Conservation (phyloP, 1,140 invertebrate species). For the Neodiprion virginianus region DNA sequence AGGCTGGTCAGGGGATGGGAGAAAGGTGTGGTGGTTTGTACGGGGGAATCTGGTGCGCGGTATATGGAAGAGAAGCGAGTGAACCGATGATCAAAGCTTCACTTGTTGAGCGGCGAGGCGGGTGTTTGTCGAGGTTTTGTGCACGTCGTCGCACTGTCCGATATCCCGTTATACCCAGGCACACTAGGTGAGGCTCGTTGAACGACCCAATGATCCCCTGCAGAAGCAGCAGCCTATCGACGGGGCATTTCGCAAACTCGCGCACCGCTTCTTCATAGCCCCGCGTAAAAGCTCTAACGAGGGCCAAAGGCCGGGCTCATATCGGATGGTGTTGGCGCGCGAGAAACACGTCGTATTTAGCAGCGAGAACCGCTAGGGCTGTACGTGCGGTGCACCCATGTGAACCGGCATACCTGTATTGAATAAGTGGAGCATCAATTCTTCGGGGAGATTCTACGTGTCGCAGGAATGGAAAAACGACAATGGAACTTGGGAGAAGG, state of each 20-base stretch:
- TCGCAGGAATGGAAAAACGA: too few relatives aligned
- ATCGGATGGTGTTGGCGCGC: neutral
- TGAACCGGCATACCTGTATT: neutral
- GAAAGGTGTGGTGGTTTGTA: too few relatives aligned
- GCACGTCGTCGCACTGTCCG: neutral
- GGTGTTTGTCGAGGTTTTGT: slow-evolving; percentile 1
- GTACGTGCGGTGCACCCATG: neutral
- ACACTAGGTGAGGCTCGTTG: neutral
- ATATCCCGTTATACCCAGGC: neutral
- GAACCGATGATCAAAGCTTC: neutral
- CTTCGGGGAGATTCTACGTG: too few relatives aligned
- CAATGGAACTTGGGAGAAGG: too few relatives aligned
- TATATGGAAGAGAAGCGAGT: neutral
- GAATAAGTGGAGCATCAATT: too few relatives aligned
- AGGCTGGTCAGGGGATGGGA: too few relatives aligned
- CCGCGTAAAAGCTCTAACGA: neutral
- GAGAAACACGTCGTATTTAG: neutral
- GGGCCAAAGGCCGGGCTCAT: neutral
- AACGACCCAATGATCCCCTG: neutral
- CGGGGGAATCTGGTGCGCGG: neutral
- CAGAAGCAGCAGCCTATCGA: neutral
- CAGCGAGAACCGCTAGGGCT: neutral
- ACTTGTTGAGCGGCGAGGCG: neutral
- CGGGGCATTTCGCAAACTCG: slow-evolving; percentile 1
- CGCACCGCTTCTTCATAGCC: neutral